Conservation (phyloP, 1,140 invertebrate species). For the Hyles euphorbiae region DNA sequence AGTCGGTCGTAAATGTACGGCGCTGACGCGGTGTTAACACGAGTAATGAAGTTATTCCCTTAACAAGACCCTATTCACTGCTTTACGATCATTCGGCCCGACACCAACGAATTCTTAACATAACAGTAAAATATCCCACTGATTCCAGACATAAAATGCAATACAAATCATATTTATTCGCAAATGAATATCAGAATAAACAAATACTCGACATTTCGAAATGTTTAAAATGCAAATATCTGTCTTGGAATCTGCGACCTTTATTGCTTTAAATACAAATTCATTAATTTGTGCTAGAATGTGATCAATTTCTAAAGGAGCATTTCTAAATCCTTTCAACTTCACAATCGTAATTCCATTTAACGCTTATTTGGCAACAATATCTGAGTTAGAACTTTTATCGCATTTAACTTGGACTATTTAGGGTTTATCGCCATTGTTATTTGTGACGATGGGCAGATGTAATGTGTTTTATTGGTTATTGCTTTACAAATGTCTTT, state of each 20-base stretch:
- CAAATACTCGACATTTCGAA: no score
- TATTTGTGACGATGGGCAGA: not conserved
- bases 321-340: constrained; percentile 3
- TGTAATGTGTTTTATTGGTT: constrained; percentile 15
- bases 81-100: constrained; percentile 46
- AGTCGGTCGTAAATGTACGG: constrained; percentile 36
- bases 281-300: not conserved
- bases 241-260: no score
- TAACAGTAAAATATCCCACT: constrained; percentile 35
- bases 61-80: constrained; percentile 54
- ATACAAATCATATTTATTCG: no score
- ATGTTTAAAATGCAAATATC: no score
- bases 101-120: constrained; percentile 16
- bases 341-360: not conserved
- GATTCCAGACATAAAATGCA: constrained; percentile 9
- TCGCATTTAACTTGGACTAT: constrained; percentile 2
- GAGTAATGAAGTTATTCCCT: constrained; percentile 48
- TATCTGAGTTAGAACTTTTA: constrained; percentile 2
- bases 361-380: constrained; percentile 5
- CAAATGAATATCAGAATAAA: not conserved
- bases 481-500: constrained; percentile 27
- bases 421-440: constrained; percentile 2
- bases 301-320: not conserved
- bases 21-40: constrained; percentile 45
- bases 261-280: no score